Percentiles rank a stretch among this genome's conserved stretches.
phyloP scores from a whole-genome alignment of 2,797 vertebrate species.

The Limnodromus scolopaceus region DNA sequence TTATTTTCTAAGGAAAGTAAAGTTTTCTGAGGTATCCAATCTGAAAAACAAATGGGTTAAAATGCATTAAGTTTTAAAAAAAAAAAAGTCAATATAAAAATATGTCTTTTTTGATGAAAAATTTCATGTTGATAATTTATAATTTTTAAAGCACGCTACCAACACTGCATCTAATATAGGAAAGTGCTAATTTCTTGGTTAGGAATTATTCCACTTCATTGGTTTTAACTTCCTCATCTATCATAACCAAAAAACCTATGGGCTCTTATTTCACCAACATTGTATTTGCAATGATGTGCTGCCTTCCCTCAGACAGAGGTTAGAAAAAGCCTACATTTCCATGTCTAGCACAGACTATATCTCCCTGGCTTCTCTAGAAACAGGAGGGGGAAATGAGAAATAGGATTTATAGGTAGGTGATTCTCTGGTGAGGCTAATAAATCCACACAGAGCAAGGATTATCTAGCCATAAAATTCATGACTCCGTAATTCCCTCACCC shows the following conservation, averaged over 20 bases:
- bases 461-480: not conserved
- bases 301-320: not conserved
- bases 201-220: not conserved
- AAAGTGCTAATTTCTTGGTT: not conserved
- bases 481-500: not conserved
- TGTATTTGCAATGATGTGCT: not conserved
- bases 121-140: too few relatives aligned
- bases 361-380: not conserved
- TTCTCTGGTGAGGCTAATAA: not conserved
- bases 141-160: not conserved
- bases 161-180: not conserved
- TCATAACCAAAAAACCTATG: not conserved
- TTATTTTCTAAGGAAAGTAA: not conserved
- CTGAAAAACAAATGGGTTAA: not conserved
- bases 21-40: not conserved
- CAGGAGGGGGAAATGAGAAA: not conserved
- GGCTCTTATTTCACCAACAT: not conserved
- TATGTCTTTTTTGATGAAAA: accelerated
- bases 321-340: not conserved
- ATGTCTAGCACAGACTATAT: not conserved
- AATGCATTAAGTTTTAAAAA: not conserved
- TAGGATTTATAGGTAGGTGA: not conserved
- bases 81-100: not conserved
- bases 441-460: not conserved
- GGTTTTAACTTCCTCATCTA: not conserved